These are phyloP conservation scores for Cephus nigrinus DNA, from an alignment of 2,888 invertebrate species.

Conservation along the genomic window DNA sequence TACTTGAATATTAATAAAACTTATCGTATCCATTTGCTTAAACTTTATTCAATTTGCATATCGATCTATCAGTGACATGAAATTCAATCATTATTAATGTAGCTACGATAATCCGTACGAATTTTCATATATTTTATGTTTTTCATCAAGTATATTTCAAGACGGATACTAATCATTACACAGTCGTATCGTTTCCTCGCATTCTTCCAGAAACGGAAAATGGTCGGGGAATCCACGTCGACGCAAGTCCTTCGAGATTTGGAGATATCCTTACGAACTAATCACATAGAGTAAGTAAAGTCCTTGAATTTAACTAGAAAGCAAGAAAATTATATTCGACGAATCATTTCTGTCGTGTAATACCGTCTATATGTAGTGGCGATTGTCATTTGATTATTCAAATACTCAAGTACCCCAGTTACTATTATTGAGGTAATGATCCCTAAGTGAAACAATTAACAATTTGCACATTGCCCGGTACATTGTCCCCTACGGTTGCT, in stretches of 20 bases:
- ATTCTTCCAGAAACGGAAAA: slow-evolving; percentile 92
- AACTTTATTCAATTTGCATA: background rate
- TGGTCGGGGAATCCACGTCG: slow-evolving; percentile 96
- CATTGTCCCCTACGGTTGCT: background rate
- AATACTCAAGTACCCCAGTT: background rate
- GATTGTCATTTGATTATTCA: background rate
- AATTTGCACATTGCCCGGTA: background rate
- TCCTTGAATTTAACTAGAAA: background rate
- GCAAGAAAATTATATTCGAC: background rate
- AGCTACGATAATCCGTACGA: background rate
- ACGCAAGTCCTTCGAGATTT: slow-evolving; percentile 98
- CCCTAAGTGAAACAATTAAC: background rate
- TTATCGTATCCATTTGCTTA: slow-evolving; percentile 13
- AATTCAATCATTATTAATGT: background rate
- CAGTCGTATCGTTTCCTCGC: slow-evolving; percentile 67
- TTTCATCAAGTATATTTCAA: slow-evolving; percentile 18
- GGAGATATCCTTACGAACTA: slow-evolving; percentile 98
- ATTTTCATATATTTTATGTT: slow-evolving; percentile 5
- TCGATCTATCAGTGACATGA: background rate
- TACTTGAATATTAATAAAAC: slow-evolving; percentile 22
- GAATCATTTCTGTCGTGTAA: background rate
- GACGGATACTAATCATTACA: slow-evolving; percentile 55
- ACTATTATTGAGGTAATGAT: background rate
- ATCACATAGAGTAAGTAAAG: slow-evolving; percentile 94
- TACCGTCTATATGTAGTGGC: background rate